A percentile compares a stretch with the other conserved stretches of the same genome.
Evolutionary conservation across 2,797 vertebrate genomes (phyloP).

Genomic region (Sorex maritimensis): DNA sequence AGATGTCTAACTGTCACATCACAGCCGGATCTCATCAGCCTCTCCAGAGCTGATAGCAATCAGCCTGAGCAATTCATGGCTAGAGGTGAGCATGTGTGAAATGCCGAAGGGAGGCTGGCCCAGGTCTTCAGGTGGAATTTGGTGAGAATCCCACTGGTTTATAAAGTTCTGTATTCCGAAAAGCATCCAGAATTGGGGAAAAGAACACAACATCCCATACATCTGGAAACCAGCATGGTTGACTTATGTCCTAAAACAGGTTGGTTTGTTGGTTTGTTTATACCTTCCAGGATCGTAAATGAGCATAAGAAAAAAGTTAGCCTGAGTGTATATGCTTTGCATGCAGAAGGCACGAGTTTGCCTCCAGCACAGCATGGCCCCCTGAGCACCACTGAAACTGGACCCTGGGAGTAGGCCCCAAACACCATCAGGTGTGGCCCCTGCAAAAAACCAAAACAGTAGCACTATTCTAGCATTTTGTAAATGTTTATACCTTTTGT

Average conservation of each 20-base stretch:
- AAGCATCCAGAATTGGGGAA: neutral
- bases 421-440: no score
- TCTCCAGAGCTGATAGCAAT: neutral
- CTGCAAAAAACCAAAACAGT: no score
- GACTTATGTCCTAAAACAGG: neutral
- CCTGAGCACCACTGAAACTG: no score
- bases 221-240: neutral
- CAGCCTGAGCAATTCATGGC: constrained; percentile 6
- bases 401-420: no score
- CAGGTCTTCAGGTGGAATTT: neutral
- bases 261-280: neutral
- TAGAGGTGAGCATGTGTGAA: neutral
- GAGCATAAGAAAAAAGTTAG: neutral
- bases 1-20: neutral
- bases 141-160: neutral
- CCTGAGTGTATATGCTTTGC: no score
- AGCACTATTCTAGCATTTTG: constrained; percentile 1
- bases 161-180: neutral
- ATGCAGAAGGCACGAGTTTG: no score
- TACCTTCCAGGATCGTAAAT: constrained; percentile 11
- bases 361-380: no score
- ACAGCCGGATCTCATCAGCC: neutral
- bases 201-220: neutral
- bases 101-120: neutral
- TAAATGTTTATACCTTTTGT: constrained; percentile 33